A percentile compares a stretch with the other conserved stretches of the same genome.
Conservation (phyloP, 2,113 vertebrate species). For the Serilophus lunatus region DNA sequence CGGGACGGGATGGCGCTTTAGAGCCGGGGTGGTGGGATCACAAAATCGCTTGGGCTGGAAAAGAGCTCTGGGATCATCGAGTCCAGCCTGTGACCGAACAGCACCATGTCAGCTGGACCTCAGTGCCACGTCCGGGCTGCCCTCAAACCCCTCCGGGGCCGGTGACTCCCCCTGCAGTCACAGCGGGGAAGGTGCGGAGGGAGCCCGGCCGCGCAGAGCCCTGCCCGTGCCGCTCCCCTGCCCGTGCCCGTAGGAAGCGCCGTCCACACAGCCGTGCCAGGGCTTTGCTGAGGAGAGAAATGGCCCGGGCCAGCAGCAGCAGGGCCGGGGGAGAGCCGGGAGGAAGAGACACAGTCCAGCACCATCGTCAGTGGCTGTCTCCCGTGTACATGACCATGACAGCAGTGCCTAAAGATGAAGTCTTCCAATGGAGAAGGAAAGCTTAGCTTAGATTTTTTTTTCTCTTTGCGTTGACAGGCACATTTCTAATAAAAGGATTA, state of each 20-base stretch:
- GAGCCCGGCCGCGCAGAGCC: not conserved
- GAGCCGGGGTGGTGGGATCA: not conserved
- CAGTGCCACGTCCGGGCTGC: not conserved
- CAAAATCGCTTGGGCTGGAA: not conserved
- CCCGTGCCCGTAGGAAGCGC: not conserved
- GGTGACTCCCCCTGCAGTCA: not conserved
- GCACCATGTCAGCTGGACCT: not conserved
- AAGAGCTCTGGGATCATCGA: not conserved
- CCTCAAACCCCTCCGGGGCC: not conserved
- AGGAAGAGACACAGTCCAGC: not conserved
- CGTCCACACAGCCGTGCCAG: fast-evolving
- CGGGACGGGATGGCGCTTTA: not conserved
- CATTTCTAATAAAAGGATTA: not conserved
- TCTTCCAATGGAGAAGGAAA: not conserved
- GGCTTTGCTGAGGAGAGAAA: not conserved
- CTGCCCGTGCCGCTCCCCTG: fast-evolving
- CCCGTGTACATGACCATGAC: fast-evolving
- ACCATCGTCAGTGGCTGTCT: not conserved
- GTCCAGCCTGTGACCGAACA: not conserved
- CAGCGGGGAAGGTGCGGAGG: fast-evolving
- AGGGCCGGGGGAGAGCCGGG: fast-evolving
- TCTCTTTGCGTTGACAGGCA: not conserved
- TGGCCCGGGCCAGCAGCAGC: not conserved
- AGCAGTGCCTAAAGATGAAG: not conserved
- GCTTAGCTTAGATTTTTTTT: not conserved